These are phyloP conservation scores for Apostichopus leukothele DNA, from an alignment of 53 echinoderm and acorn worm genomes.

Conservation along the genomic window DNA sequence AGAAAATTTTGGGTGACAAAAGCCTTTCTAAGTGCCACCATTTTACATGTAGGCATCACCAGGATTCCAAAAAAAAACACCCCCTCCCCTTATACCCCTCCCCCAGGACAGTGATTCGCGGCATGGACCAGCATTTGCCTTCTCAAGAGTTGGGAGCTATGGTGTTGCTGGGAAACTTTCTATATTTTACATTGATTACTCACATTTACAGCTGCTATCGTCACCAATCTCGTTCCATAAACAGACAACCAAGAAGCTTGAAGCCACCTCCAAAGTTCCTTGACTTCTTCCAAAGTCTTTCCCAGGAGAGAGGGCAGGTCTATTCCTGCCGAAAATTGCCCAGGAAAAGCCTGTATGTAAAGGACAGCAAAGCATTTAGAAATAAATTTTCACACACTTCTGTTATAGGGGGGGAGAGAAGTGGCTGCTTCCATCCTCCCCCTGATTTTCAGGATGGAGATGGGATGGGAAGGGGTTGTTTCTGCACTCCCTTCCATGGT, in stretches of 20 bases:
- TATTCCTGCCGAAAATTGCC: not conserved
- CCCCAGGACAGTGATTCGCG: too few relatives aligned
- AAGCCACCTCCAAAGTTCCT: not conserved
- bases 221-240: not conserved
- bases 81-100: too few relatives aligned
- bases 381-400: not conserved
- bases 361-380: not conserved
- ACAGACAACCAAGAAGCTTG: not conserved
- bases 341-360: slow-evolving; percentile 18
- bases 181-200: not conserved
- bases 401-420: not conserved
- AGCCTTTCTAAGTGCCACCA: too few relatives aligned
- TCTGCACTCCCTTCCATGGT: too few relatives aligned
- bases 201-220: not conserved
- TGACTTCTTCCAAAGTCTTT: not conserved
- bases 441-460: too few relatives aligned
- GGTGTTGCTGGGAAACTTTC: not conserved
- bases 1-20: too few relatives aligned
- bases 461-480: too few relatives aligned
- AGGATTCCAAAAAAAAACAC: too few relatives aligned
- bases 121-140: too few relatives aligned
- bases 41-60: too few relatives aligned
- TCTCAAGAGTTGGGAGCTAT: too few relatives aligned
- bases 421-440: not conserved
- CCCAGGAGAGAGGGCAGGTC: not conserved